Base-by-base conservation (phyloP, 37 sponge, comb jelly and placozoan genomes). In the Beroe ovata region DNA sequence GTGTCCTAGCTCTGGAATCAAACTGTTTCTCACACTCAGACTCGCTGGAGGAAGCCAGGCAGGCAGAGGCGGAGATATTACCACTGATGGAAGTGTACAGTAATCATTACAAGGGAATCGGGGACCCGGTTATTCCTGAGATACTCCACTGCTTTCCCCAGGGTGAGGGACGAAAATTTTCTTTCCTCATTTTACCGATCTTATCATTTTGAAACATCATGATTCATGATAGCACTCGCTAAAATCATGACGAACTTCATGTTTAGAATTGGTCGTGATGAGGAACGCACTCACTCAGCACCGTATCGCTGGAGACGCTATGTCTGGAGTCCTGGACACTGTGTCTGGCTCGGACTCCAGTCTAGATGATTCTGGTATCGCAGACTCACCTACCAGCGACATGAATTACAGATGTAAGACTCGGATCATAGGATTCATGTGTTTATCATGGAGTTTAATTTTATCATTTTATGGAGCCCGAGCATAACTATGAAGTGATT, bases 21-120 rank as follows among this genome's bases (percentile, higher is more conserved):
- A 42, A 21, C 84, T 77, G 84, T 29, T 77, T 40, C 54, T 42
- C 54, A 0, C 42, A 42, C 54, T 42, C 14, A 4, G 47, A 77
- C 26, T 21, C 42, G 8, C 22, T n/a, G 54, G 84, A 39, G 20
- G 25, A 34, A 69, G 84, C 84, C 47, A 4, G 41, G 28, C 38
- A 77, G 28, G 84, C 84, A 42, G 84, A 77, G 25, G 25, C 38
- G 4, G 71, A 69, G 71, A 11, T 77, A 3, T 20, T 77, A 3
- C 84, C 84, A 22, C 84, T 77, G 3, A 25, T 77, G 26, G 54
- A 77, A 29, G 54, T 77, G 42, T 77, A 77, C 28, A 77, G 84
- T 40, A 16, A 77, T 0, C 84, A 35, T 29, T 40, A 77, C 54
- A 21, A 36, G 47, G 54, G 26, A 0, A 77, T 77, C 84, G 28